These are phyloP conservation scores for Semicossyphus pulcher DNA, from an alignment of 2,113 vertebrate species.

Conservation along the genomic window DNA sequence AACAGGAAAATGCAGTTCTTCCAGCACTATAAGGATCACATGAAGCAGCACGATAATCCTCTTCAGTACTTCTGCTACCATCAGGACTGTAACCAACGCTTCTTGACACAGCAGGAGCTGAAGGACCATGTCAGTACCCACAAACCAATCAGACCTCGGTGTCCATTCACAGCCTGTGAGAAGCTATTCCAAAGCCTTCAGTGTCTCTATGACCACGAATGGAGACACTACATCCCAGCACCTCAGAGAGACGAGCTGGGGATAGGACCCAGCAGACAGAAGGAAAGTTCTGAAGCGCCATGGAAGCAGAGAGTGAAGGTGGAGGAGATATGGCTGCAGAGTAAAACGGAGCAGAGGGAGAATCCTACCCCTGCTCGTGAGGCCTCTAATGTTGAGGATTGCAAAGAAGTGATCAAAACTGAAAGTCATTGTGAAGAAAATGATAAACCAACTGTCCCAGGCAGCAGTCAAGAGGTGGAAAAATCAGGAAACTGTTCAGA, in stretches of 20 bases:
- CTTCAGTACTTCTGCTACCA: constrained; percentile 94
- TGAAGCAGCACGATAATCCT: constrained; percentile 88
- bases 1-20: constrained; percentile 75
- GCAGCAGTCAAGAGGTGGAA: background rate
- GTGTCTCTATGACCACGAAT: constrained; percentile 91
- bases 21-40: constrained; percentile 93
- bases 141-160: constrained; percentile 78
- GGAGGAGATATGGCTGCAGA: constrained; percentile 74
- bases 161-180: constrained; percentile 89
- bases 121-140: constrained; percentile 88
- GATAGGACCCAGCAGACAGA: background rate
- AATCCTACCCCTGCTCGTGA: background rate
- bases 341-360: constrained; percentile 45
- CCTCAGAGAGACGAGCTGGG: constrained; percentile 62
- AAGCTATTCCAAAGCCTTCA: constrained; percentile 86
- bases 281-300: constrained; percentile 61
- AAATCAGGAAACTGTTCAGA: constrained; percentile 2
- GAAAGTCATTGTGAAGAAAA: too few relatives aligned
- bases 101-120: constrained; percentile 86
- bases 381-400: background rate
- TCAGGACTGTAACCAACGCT: constrained; percentile 88
- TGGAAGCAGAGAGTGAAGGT: constrained; percentile 84
- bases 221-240: constrained; percentile 87
- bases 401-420: background rate
- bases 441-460: background rate